Percentiles rank a stretch among this genome's conserved stretches.
These are phyloP conservation scores for Telmatochromis bifrenatus DNA, from an alignment of 2,113 vertebrate species.

Conservation along the genomic window DNA sequence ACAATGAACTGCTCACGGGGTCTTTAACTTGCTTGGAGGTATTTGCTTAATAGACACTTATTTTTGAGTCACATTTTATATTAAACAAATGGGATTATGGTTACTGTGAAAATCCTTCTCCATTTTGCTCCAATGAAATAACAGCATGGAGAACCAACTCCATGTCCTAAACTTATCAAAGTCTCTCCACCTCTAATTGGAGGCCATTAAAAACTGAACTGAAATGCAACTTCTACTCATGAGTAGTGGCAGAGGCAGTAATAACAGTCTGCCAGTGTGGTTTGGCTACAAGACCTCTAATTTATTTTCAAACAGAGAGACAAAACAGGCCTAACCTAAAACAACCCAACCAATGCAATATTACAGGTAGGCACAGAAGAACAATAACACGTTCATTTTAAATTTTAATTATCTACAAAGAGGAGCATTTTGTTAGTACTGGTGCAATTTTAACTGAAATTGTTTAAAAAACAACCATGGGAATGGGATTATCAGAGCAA, in stretches of 20 bases:
- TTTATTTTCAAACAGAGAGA: neutral
- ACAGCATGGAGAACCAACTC: neutral
- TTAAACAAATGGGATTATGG: neutral
- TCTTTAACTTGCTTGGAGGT: neutral
- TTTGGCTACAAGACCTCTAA: neutral
- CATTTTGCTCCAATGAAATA: neutral
- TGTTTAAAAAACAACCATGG: neutral
- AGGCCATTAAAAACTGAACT: slow-evolving; percentile 6
- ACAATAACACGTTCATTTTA: neutral
- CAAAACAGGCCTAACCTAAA: neutral
- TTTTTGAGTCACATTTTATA: neutral
- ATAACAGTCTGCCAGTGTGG: neutral
- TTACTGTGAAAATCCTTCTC: neutral
- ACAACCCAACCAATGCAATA: neutral
- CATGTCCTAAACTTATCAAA: slow-evolving; percentile 4
- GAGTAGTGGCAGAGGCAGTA: neutral
- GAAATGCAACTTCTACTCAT: neutral
- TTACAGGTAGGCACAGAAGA: neutral
- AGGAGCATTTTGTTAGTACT: neutral
- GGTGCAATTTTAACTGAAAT: neutral
- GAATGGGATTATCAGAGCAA: neutral
- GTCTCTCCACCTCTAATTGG: slow-evolving; percentile 22
- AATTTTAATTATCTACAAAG: neutral
- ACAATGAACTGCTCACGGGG: neutral
- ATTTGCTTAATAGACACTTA: neutral